Percentiles rank a stretch among this genome's conserved stretches.
Evolutionary conservation across 2,797 vertebrate species (phyloP).

Genomic region (Myotis pilosus): DNA sequence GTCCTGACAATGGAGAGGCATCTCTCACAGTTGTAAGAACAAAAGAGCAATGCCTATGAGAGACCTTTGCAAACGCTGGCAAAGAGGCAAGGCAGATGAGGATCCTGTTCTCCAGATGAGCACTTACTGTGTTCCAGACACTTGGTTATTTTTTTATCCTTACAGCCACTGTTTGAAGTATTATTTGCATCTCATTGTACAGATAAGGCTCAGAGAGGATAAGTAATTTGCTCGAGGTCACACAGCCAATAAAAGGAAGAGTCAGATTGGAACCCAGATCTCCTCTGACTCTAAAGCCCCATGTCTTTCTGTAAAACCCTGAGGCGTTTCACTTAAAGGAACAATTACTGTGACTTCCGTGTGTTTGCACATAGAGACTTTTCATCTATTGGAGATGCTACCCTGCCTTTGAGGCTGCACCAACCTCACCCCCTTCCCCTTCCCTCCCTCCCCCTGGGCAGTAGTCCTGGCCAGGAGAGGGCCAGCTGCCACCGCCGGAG

Average conservation of each 20-base stretch:
- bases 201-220: background rate
- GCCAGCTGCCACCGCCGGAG: background rate
- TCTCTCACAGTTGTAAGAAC: background rate
- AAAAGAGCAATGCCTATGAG: background rate
- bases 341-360: background rate
- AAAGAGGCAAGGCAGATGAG: background rate
- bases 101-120: background rate
- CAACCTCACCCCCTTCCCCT: background rate
- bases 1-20: background rate
- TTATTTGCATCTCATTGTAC: background rate
- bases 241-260: background rate
- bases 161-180: background rate
- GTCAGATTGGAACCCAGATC: background rate
- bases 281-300: background rate
- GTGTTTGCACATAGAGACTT: background rate
- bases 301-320: background rate
- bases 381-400: background rate
- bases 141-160: background rate
- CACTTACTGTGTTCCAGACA: background rate
- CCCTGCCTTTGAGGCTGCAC: background rate
- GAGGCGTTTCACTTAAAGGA: background rate
- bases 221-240: background rate
- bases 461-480: background rate
- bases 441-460: background rate
- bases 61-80: background rate